phyloP scores from a whole-genome alignment of 2,113 vertebrate species.

The Thymallus thymallus region DNA sequence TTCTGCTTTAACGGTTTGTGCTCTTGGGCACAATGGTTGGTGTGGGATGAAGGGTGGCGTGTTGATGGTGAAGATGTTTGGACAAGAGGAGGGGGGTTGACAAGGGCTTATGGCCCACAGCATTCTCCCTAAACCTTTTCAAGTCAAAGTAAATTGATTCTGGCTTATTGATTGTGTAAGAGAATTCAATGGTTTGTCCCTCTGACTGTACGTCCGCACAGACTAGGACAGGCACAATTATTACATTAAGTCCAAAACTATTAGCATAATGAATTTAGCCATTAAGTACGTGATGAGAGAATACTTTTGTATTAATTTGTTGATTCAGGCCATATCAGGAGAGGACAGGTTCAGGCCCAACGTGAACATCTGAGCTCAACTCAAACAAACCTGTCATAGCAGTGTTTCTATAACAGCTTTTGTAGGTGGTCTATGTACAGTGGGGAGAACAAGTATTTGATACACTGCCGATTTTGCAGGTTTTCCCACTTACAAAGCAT shows the following conservation, averaged over 20 bases:
- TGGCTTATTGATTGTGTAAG: not conserved
- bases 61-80: not conserved
- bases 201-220: not conserved
- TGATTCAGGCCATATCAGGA: not conserved
- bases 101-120: not conserved
- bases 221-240: not conserved
- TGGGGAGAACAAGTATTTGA: too few relatives aligned
- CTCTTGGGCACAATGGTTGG: not conserved
- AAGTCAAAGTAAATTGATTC: not conserved
- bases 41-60: not conserved
- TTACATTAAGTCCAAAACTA: not conserved
- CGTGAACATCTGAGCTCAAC: not conserved
- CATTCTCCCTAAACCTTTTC: not conserved
- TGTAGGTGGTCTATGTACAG: too few relatives aligned
- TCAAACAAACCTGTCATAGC: not conserved
- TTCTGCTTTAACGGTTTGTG: slow-evolving; percentile 50
- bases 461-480: too few relatives aligned
- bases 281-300: not conserved
- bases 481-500: too few relatives aligned
- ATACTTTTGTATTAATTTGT: not conserved
- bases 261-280: not conserved
- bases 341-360: not conserved
- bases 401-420: too few relatives aligned
- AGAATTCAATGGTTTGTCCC: not conserved
- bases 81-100: not conserved